A percentile compares a stretch with the other conserved stretches of the same genome.
Evolutionary conservation across 2,888 invertebrate genomes (phyloP).

Genomic region (Camponotus fellah): DNA sequence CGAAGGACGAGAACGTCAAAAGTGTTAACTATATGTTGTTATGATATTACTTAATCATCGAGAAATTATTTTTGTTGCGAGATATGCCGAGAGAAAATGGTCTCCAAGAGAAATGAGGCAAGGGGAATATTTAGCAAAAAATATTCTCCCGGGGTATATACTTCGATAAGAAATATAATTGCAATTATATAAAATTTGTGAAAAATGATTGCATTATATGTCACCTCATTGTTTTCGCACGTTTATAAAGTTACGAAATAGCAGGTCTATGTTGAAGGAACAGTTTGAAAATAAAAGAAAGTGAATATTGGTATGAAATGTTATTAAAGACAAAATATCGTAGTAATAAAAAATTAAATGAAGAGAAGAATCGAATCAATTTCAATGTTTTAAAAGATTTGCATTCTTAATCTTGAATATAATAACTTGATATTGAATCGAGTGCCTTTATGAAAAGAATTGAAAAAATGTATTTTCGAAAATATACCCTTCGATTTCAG

Average conservation of each 20-base stretch:
- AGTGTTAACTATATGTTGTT: constrained; percentile 7
- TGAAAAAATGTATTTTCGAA: constrained; percentile 31
- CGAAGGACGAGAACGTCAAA: constrained; percentile 13
- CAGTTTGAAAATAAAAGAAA: background rate
- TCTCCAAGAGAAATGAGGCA: constrained; percentile 3
- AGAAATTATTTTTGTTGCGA: constrained; percentile 34
- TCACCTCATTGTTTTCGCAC: background rate
- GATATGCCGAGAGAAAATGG: background rate
- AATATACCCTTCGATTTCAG: constrained; percentile 34
- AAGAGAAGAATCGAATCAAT: background rate
- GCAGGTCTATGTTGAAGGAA: background rate
- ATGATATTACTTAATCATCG: constrained; percentile 44
- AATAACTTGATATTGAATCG: constrained; percentile 25
- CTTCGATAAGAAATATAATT: background rate
- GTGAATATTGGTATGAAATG: background rate
- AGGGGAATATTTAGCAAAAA: constrained; percentile 22
- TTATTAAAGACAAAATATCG: background rate
- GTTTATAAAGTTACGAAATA: constrained; percentile 12
- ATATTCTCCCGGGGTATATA: background rate
- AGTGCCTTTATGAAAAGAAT: constrained; percentile 26
- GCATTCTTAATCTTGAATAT: constrained; percentile 15
- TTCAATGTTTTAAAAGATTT: background rate
- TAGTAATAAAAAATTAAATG: background rate
- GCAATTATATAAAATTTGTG: background rate
- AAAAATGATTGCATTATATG: background rate